A percentile compares a stretch with the other conserved stretches of the same genome.
Conservation (phyloP, 2,888 invertebrate genomes). For the Hermaeophaga mercurialis region DNA sequence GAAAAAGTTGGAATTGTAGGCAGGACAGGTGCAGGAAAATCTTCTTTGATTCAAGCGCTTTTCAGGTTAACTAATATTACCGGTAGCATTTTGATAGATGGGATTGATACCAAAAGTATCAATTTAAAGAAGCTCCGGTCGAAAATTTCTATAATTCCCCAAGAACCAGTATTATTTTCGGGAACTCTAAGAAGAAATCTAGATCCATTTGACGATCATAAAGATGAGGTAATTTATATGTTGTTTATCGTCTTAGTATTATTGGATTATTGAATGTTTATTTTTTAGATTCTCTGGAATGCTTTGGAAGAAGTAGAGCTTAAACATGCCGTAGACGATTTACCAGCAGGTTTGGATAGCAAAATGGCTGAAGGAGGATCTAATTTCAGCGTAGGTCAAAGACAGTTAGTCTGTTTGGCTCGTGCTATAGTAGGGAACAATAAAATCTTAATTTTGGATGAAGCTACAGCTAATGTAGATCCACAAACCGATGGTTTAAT, state of each 20-base stretch:
- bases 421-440: slow-evolving; percentile 63
- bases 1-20: slow-evolving; percentile 81
- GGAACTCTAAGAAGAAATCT: slow-evolving; percentile 86
- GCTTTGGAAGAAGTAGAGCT: slow-evolving; percentile 81
- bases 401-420: slow-evolving; percentile 74
- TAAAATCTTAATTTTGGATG: slow-evolving; percentile 59
- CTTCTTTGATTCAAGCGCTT: slow-evolving; percentile 74
- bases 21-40: slow-evolving; percentile 82
- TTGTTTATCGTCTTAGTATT: neutral
- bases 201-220: slow-evolving; percentile 84
- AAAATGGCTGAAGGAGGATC: slow-evolving; percentile 75
- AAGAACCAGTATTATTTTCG: slow-evolving; percentile 84
- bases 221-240: slow-evolving; percentile 63
- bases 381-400: slow-evolving; percentile 59
- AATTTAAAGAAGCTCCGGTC: slow-evolving; percentile 67
- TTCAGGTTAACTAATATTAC: slow-evolving; percentile 79
- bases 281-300: slow-evolving; percentile 68
- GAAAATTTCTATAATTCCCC: slow-evolving; percentile 82
- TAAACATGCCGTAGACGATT: slow-evolving; percentile 62
- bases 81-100: slow-evolving; percentile 82
- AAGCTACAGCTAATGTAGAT: slow-evolving; percentile 84
- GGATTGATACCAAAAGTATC: slow-evolving; percentile 64
- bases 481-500: slow-evolving; percentile 78
- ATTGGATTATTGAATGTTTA: neutral
- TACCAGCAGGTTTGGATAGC: slow-evolving; percentile 66